These are phyloP conservation scores for Clanis bilineata DNA, from an alignment of 2,888 invertebrate species.

Conservation along the genomic window DNA sequence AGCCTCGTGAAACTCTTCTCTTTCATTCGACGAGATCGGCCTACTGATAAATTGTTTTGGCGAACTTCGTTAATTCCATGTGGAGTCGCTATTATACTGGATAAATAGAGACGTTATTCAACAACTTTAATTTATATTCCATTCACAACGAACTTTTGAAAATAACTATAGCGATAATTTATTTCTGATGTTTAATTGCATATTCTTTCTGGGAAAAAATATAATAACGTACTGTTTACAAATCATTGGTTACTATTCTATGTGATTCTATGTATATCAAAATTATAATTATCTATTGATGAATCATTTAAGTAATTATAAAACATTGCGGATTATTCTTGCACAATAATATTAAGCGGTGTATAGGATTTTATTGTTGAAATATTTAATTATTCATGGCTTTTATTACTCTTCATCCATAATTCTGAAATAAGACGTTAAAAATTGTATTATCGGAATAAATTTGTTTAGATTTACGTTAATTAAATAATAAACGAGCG, in stretches of 20 bases:
- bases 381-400: not conserved
- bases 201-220: too few relatives aligned
- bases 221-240: too few relatives aligned
- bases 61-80: constrained; percentile 28
- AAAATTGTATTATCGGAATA: not conserved
- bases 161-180: not conserved
- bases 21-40: constrained; percentile 38
- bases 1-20: constrained; percentile 30
- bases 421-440: not conserved
- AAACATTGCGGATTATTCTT: not conserved
- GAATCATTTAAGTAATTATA: too few relatives aligned
- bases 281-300: too few relatives aligned
- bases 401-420: not conserved
- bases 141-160: not conserved
- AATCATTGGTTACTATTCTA: too few relatives aligned
- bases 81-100: constrained; percentile 37
- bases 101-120: constrained; percentile 32
- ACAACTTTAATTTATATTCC: constrained; percentile 21
- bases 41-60: constrained; percentile 53
- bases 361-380: not conserved
- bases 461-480: constrained; percentile 10
- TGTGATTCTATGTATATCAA: too few relatives aligned
- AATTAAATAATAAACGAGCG: constrained; percentile 5
- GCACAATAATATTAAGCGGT: too few relatives aligned
- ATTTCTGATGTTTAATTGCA: not conserved